These are phyloP conservation scores for Xestia xanthographa DNA, from an alignment of 2,888 invertebrate species.

Conservation along the genomic window DNA sequence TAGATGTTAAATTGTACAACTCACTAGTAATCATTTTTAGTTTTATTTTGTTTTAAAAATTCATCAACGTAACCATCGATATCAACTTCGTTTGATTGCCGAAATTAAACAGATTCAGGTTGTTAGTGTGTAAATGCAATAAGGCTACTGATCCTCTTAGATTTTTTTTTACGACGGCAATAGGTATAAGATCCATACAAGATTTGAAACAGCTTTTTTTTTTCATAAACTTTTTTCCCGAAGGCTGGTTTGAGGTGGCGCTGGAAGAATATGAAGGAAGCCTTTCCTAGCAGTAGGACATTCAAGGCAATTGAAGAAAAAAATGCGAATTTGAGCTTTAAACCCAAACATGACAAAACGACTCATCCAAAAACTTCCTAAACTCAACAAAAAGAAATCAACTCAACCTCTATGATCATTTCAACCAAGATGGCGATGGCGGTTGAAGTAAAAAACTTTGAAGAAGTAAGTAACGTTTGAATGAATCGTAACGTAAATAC, in stretches of 20 bases:
- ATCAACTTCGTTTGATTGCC: background rate
- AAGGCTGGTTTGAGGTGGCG: no score
- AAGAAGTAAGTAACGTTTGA: conserved; percentile 39
- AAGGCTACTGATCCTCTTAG: background rate
- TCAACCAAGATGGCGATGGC: background rate
- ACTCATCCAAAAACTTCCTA: background rate
- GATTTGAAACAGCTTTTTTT: no score
- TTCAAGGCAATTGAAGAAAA: no score
- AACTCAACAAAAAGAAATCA: conserved; percentile 1
- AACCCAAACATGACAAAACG: background rate
- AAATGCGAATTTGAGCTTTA: background rate
- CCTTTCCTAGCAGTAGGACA: no score
- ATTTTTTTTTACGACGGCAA: background rate
- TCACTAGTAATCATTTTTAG: background rate
- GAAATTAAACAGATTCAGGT: no score
- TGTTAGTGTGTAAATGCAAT: background rate
- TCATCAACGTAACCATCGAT: no score
- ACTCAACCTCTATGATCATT: background rate
- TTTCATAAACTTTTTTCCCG: no score
- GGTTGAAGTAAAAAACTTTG: conserved; percentile 35
- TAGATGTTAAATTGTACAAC: background rate
- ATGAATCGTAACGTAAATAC: conserved; percentile 51
- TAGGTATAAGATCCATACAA: background rate
- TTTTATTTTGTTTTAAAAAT: background rate
- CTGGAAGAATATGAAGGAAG: no score